Percentiles rank a stretch among this genome's conserved stretches.
Conservation (phyloP, 2,113 vertebrate species). For the Reinhardtius hippoglossoides region DNA sequence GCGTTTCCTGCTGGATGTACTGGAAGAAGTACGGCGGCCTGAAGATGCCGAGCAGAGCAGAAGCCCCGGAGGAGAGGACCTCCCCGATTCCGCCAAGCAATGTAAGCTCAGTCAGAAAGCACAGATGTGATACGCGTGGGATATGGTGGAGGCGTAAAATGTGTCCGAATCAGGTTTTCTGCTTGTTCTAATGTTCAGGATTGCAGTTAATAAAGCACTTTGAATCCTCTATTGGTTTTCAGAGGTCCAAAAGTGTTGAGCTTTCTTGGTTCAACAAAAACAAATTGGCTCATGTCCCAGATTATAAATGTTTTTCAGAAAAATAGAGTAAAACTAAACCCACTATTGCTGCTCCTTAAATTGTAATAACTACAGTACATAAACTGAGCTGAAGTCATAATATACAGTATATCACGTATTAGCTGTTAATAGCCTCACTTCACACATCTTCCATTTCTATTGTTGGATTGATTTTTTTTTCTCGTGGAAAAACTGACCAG, state of each 20-base stretch:
- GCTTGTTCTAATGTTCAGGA: no score
- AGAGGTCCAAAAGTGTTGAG: not conserved
- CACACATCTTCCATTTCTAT: not conserved
- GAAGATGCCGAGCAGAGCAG: constrained; percentile 97
- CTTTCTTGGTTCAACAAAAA: not conserved
- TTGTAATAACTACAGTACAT: not conserved
- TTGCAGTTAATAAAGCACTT: not conserved
- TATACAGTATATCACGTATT: not conserved
- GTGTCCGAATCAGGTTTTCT: not conserved
- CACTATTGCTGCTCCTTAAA: not conserved
- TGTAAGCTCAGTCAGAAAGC: constrained; percentile 74
- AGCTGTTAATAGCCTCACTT: not conserved
- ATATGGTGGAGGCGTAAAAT: not conserved
- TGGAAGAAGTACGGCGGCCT: constrained; percentile 99
- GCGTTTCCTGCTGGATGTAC: constrained; percentile 97
- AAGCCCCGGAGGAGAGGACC: constrained; percentile 88
- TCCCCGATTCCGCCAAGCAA: constrained; percentile 88
- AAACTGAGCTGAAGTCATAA: not conserved
- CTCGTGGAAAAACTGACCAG: not conserved
- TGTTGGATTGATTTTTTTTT: no score
- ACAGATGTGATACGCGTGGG: no score
- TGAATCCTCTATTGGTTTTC: not conserved
- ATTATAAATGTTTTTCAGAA: not conserved
- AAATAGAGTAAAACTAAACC: no score
- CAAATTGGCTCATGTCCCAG: not conserved